A percentile compares a stretch with the other conserved stretches of the same genome.
phyloP scores from a whole-genome alignment of 1,140 invertebrate genomes.

The Zelostemma sp. region DNA sequence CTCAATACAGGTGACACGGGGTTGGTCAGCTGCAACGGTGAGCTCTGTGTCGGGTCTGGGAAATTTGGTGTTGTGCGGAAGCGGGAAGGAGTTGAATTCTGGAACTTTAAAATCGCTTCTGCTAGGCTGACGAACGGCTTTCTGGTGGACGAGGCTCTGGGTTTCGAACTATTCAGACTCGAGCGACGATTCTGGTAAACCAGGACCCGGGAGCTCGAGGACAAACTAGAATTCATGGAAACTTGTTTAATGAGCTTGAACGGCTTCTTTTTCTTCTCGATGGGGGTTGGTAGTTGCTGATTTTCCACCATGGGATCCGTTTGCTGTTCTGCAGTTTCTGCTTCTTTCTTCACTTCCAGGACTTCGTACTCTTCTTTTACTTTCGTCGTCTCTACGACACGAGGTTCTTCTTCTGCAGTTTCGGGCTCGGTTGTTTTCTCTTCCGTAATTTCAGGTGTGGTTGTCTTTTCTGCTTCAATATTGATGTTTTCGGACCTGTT shows the following conservation, averaged over 20 bases:
- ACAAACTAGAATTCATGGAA: background rate
- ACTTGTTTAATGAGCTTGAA: background rate
- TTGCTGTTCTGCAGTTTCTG: constrained; percentile 5
- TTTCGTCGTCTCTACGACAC: background rate
- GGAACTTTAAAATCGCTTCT: constrained; percentile 66
- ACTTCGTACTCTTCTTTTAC: background rate
- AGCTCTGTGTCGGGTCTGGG: constrained; percentile 39
- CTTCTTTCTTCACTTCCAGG: background rate
- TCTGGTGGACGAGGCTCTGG: background rate
- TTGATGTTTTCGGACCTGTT: background rate
- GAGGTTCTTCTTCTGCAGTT: background rate
- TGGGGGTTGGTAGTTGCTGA: background rate
- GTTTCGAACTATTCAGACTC: constrained; percentile 30
- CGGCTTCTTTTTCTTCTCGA: background rate
- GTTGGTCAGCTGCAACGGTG: constrained; percentile 54
- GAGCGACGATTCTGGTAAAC: constrained; percentile 36
- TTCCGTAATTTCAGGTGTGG: background rate
- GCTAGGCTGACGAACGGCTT: constrained; percentile 62
- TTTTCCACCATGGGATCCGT: no score
- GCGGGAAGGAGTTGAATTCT: constrained; percentile 64
- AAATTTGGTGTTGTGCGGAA: constrained; percentile 55
- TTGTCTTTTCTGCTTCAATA: background rate
- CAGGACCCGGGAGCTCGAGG: constrained; percentile 14
- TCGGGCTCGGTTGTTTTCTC: background rate
- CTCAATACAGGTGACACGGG: constrained; percentile 63